Percentiles rank a stretch among this genome's conserved stretches.
Evolutionary conservation across 2,797 vertebrate species (phyloP).

Genomic region (Miopithecus talapoin): DNA sequence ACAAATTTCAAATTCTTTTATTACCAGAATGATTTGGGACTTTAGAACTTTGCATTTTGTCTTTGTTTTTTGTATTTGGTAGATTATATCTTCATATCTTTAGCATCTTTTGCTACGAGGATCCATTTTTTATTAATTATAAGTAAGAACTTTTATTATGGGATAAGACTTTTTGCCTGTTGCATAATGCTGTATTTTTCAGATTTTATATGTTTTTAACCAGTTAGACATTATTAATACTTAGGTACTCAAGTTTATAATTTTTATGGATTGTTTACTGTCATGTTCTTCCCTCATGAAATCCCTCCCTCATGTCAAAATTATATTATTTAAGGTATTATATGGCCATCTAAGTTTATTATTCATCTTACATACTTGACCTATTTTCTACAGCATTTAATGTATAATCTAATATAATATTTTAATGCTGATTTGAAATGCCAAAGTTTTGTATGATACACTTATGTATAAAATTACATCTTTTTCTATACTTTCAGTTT

Average conservation of each 20-base stretch:
- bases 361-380: neutral
- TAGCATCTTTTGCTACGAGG: neutral
- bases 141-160: neutral
- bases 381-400: neutral
- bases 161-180: neutral
- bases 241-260: neutral
- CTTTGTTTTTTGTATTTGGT: neutral
- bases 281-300: neutral
- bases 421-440: slow-evolving; percentile 17
- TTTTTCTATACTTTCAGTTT: neutral
- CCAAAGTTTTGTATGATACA: neutral
- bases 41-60: neutral
- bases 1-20: neutral
- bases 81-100: neutral
- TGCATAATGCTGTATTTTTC: neutral
- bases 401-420: no score
- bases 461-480: neutral
- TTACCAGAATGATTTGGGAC: neutral
- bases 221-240: neutral
- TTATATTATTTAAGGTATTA: neutral
- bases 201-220: neutral
- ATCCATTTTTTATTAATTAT: neutral
- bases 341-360: neutral
- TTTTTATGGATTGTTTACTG: neutral
- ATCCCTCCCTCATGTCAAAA: neutral